A percentile compares a stretch with the other conserved stretches of the same genome.
These are phyloP conservation scores for Pomatostomus ruficeps DNA, from an alignment of 2,113 vertebrate genomes.

Conservation along the genomic window DNA sequence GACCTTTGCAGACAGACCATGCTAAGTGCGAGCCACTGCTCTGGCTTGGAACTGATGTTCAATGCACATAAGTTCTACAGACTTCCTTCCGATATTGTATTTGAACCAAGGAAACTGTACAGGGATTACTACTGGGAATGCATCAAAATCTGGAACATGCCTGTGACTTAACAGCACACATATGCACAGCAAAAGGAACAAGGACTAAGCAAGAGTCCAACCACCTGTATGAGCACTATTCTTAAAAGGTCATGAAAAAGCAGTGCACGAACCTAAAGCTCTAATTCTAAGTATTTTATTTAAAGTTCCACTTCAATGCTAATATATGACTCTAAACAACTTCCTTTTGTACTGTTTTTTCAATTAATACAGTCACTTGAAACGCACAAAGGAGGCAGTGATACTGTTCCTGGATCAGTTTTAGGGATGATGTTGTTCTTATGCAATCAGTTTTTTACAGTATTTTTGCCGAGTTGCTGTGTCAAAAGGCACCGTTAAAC, in stretches of 20 bases:
- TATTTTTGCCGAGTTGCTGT: background rate
- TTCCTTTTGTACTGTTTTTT: background rate
- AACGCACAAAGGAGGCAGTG: background rate
- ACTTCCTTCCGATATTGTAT: background rate
- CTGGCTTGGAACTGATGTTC: background rate
- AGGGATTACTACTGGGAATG: background rate
- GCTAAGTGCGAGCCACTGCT: background rate
- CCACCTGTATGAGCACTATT: background rate
- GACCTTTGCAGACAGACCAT: background rate
- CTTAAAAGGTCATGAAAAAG: background rate
- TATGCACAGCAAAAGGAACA: background rate
- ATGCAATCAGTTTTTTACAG: background rate
- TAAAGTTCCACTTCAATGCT: background rate
- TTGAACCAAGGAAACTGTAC: background rate
- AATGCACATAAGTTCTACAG: background rate
- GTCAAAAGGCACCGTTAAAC: background rate
- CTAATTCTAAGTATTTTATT: background rate
- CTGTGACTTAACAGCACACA: background rate
- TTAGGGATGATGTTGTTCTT: background rate
- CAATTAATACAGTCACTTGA: background rate
- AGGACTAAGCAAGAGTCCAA: background rate
- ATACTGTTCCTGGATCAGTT: accelerated
- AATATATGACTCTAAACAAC: background rate
- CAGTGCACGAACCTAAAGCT: accelerated
- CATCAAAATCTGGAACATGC: background rate